These are phyloP conservation scores for Neoaliturus tenellus DNA, from an alignment of 2,888 invertebrate genomes.

Conservation along the genomic window DNA sequence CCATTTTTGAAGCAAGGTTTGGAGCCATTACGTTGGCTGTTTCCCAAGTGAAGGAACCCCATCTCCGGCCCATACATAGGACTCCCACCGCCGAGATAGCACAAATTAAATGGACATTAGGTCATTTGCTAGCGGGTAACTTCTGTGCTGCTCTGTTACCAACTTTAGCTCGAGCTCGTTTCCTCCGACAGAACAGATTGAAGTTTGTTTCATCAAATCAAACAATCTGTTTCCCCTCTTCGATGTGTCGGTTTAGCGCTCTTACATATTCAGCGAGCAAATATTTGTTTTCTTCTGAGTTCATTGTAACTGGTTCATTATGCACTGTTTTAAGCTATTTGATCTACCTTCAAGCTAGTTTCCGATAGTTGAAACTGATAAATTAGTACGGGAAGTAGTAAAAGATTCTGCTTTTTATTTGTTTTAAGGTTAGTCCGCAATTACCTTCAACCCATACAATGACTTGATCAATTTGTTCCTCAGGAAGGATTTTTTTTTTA, in stretches of 20 bases:
- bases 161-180: background rate
- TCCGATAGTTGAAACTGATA: background rate
- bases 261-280: constrained; percentile 16
- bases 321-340: too few relatives aligned
- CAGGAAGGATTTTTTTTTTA: background rate
- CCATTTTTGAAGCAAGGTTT: constrained; percentile 16
- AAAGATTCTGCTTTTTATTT: background rate
- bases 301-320: constrained; percentile 26
- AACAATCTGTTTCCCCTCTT: background rate
- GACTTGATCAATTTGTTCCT: constrained; percentile 1
- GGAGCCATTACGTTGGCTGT: background rate
- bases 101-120: constrained; percentile 25
- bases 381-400: background rate
- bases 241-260: too few relatives aligned
- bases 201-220: constrained; percentile 29
- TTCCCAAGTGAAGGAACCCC: constrained; percentile 25
- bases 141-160: background rate
- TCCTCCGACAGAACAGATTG: constrained; percentile 15
- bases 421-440: background rate
- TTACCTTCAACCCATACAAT: constrained; percentile 3
- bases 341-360: constrained; percentile 19
- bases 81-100: constrained; percentile 37
- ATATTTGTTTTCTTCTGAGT: background rate
- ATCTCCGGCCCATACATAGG: background rate
- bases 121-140: too few relatives aligned